Conservation (phyloP, 2,797 vertebrate species). For the Spinibarbus caldwelli region DNA sequence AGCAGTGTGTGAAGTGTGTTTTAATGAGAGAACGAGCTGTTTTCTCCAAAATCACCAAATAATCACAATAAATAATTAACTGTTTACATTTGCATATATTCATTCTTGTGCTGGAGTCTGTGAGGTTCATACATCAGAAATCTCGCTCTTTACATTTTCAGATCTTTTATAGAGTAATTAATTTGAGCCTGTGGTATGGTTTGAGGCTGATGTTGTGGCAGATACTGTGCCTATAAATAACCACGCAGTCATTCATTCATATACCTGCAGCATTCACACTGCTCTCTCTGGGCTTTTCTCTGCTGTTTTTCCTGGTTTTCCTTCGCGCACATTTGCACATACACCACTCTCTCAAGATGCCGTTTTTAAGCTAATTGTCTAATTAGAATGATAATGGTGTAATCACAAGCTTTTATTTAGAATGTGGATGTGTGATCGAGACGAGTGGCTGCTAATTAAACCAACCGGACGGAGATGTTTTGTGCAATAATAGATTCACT, state of each 20-base stretch:
- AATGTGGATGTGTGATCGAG: not conserved
- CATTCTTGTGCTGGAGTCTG: not conserved
- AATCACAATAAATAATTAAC: slow-evolving; percentile 28
- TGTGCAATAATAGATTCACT: not conserved
- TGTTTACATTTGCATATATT: slow-evolving; percentile 21
- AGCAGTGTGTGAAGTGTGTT: not conserved
- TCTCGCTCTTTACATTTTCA: not conserved
- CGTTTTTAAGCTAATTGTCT: slow-evolving; percentile 10
- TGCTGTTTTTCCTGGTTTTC: not conserved
- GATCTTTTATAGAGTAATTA: not conserved
- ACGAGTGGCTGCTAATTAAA: slow-evolving; percentile 2
- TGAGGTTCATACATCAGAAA: not conserved
- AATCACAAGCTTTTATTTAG: slow-evolving; percentile 14
- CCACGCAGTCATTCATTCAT: not conserved
- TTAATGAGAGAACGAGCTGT: not conserved
- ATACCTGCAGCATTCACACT: not conserved
- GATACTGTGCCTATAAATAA: not conserved
- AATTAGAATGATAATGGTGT: slow-evolving; percentile 27
- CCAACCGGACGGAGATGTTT: not conserved
- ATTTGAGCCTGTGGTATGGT: not conserved
- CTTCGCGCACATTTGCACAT: too few relatives aligned
- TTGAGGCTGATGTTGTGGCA: not conserved
- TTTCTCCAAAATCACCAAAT: slow-evolving; percentile 5
- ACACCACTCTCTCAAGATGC: slow-evolving; percentile 3
- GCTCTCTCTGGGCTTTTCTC: not conserved